A percentile compares a stretch with the other conserved stretches of the same genome.
These are phyloP conservation scores for Buathra laborator DNA, from an alignment of 2,888 invertebrate species.

Conservation along the genomic window DNA sequence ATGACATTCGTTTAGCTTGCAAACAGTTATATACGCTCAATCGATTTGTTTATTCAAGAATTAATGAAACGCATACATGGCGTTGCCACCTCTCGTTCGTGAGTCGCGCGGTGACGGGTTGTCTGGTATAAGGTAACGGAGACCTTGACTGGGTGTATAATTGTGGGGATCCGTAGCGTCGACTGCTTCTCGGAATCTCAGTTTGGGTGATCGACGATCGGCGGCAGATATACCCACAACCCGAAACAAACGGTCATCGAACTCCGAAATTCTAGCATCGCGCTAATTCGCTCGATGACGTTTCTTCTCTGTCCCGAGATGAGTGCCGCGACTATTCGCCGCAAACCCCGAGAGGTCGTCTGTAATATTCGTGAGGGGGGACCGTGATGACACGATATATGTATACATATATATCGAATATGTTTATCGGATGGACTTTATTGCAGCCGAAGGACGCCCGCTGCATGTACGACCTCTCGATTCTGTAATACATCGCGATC, in stretches of 20 bases:
- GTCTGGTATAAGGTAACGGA: neutral
- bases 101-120: neutral
- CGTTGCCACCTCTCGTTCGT: neutral
- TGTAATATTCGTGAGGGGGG: neutral
- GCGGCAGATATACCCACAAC: slow-evolving; percentile 11
- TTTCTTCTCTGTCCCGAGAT: slow-evolving; percentile 30
- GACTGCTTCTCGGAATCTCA: slow-evolving; percentile 45
- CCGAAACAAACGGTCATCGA: slow-evolving; percentile 54
- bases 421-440: slow-evolving; percentile 2
- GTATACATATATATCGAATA: neutral
- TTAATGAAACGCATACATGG: neutral
- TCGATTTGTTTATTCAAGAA: slow-evolving; percentile 18
- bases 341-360: slow-evolving; percentile 15
- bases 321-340: slow-evolving; percentile 14
- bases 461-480: neutral
- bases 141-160: slow-evolving; percentile 35
- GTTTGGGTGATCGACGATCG: slow-evolving; percentile 30
- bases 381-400: too few relatives aligned
- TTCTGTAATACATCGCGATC: neutral
- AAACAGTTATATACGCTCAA: neutral
- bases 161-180: slow-evolving; percentile 19
- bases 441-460: neutral
- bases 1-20: too few relatives aligned
- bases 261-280: slow-evolving; percentile 38
- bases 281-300: slow-evolving; percentile 67